A percentile compares a stretch with the other conserved stretches of the same genome.
Evolutionary conservation across 2,797 vertebrate genomes (phyloP).

Genomic region (Falco biarmicus): DNA sequence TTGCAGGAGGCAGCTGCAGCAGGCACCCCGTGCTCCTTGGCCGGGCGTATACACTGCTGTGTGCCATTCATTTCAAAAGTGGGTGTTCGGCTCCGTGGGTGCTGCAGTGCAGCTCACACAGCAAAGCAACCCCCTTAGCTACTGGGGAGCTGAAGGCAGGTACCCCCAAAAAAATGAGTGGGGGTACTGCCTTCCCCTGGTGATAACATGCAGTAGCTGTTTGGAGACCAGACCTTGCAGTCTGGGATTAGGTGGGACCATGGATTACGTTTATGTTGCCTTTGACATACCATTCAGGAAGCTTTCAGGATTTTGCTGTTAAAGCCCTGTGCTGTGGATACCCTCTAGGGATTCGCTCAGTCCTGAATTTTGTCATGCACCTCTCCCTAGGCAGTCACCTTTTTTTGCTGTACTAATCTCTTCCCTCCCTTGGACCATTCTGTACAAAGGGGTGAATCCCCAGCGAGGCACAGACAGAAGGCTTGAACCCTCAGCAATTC

Average conservation of each 20-base stretch:
- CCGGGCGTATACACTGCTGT: rapidly evolving
- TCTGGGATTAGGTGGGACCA: background rate
- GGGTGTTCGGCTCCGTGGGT: background rate
- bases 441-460: background rate
- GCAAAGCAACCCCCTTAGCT: background rate
- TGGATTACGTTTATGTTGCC: background rate
- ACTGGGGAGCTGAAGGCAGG: background rate
- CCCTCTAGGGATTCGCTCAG: background rate
- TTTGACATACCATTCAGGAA: background rate
- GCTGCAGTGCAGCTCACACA: background rate
- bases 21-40: background rate
- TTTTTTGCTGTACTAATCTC: background rate
- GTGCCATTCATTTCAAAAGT: rapidly evolving
- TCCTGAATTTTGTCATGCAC: background rate
- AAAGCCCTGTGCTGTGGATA: background rate
- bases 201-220: background rate
- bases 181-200: background rate
- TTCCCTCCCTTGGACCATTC: background rate
- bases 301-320: background rate
- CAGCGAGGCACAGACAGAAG: background rate
- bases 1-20: background rate
- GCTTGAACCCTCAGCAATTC: background rate
- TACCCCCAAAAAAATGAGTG: rapidly evolving
- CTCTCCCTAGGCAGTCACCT: background rate
- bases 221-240: background rate